Evolutionary conservation across 2,888 invertebrate species (phyloP).

Genomic region (Troides oblongomaculatus): DNA sequence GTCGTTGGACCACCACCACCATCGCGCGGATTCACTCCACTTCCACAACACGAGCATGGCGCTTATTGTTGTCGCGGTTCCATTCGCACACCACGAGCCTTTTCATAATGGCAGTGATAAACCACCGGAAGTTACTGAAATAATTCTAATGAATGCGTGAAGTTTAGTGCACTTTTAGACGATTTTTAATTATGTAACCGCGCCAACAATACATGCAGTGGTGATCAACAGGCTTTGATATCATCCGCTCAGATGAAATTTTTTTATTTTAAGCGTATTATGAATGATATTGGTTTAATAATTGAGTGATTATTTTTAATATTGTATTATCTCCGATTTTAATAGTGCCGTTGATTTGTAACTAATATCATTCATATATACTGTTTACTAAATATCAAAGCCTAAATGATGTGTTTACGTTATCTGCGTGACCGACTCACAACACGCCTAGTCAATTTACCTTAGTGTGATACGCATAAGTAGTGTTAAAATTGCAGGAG

Average conservation of each 20-base stretch:
- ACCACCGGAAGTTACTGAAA: neutral
- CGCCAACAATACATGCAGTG: slow-evolving; percentile 31
- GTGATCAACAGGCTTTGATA: slow-evolving; percentile 29
- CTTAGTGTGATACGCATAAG: slow-evolving; percentile 80
- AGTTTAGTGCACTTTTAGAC: neutral
- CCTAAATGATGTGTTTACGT: slow-evolving; percentile 39
- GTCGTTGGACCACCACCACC: neutral
- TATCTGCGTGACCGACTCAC: slow-evolving; percentile 64
- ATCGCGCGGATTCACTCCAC: slow-evolving; percentile 5
- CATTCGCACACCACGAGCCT: neutral
- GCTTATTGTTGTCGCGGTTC: slow-evolving; percentile 15
- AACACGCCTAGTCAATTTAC: slow-evolving; percentile 80
- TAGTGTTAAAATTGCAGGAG: slow-evolving; percentile 67
- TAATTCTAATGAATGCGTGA: neutral
- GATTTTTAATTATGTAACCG: slow-evolving; percentile 9
- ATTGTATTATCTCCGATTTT: neutral
- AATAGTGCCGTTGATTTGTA: neutral
- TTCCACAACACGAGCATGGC: neutral
- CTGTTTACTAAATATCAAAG: slow-evolving; percentile 37
- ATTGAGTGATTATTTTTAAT: slow-evolving; percentile 15
- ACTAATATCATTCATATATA: slow-evolving; percentile 24
- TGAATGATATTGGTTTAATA: slow-evolving; percentile 23
- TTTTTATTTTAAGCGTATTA: slow-evolving; percentile 15
- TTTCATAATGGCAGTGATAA: neutral
- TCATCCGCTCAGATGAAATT: slow-evolving; percentile 2